Conservation (phyloP, 2,888 invertebrate genomes). For the Orchesella flavescens region DNA sequence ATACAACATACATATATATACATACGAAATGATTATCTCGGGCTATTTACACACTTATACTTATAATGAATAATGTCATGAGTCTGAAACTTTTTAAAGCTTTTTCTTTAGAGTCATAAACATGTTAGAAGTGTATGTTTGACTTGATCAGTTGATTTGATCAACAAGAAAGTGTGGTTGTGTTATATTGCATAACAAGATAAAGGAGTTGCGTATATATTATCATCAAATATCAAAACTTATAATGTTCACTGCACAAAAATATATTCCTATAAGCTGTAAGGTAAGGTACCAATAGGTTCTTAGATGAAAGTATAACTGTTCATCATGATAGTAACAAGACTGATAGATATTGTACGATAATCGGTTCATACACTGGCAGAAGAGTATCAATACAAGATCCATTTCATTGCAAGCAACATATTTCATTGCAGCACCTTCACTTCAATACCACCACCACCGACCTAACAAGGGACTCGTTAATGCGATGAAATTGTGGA, state of each 20-base stretch:
- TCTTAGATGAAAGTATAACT: background rate
- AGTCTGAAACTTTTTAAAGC: slow-evolving; percentile 1
- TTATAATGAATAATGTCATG: background rate
- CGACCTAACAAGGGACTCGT: slow-evolving; percentile 32
- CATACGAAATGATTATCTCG: too few species aligned
- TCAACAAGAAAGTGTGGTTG: slow-evolving; percentile 50
- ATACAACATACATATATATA: too few species aligned
- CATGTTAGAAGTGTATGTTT: slow-evolving; percentile 30
- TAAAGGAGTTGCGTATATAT: slow-evolving; percentile 37
- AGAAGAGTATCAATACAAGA: too few species aligned
- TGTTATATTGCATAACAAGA: slow-evolving; percentile 53
- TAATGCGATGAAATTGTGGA: slow-evolving; percentile 54
- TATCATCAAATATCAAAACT: slow-evolving; percentile 52
- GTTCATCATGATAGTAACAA: background rate
- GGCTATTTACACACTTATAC: background rate
- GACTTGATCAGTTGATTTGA: slow-evolving; percentile 26
- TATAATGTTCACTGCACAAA: background rate
- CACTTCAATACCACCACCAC: background rate
- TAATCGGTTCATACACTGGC: background rate
- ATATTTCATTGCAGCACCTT: slow-evolving; percentile 55
- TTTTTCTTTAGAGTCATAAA: slow-evolving; percentile 49
- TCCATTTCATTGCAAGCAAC: background rate
- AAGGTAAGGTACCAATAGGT: too few species aligned
- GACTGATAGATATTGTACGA: background rate
- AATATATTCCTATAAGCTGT: too few species aligned